A percentile compares a stretch with the other conserved stretches of the same genome.
phyloP scores from a whole-genome alignment of 2,113 vertebrate genomes.

The Himantopus leucocephalus region DNA sequence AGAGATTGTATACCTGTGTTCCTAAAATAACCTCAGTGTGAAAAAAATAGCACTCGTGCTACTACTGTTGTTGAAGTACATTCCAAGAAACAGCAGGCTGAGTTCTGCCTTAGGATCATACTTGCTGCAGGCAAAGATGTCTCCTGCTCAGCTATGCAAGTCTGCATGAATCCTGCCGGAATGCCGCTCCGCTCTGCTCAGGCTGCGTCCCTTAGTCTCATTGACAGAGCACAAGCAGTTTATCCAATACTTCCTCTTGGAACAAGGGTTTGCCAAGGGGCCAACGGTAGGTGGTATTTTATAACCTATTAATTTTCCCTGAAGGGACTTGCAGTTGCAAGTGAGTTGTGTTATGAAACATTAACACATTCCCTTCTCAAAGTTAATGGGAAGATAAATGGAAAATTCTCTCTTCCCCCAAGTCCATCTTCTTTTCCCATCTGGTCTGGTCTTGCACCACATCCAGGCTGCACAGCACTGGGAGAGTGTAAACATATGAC shows the following conservation, averaged over 20 bases:
- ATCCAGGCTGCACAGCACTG: background rate
- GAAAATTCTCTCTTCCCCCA: background rate
- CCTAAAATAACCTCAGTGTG: constrained; percentile 18
- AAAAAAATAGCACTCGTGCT: background rate
- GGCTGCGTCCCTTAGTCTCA: background rate
- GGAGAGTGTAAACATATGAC: background rate
- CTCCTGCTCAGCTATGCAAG: background rate
- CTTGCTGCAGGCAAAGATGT: background rate
- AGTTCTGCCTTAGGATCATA: background rate
- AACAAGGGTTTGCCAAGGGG: background rate
- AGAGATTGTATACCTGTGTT: background rate
- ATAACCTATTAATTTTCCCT: background rate
- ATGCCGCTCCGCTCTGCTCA: background rate
- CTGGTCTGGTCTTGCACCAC: background rate
- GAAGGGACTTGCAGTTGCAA: background rate
- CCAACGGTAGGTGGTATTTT: background rate
- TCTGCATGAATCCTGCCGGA: accelerated
- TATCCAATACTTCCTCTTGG: background rate
- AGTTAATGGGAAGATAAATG: background rate
- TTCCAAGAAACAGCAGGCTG: background rate
- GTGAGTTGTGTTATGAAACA: background rate
- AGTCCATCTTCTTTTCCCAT: background rate
- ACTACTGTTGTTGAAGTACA: background rate
- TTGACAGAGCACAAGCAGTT: background rate
- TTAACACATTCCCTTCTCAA: background rate